These are phyloP conservation scores for Xanthorhoe spadicearia DNA, from an alignment of 2,888 invertebrate species.

Conservation along the genomic window DNA sequence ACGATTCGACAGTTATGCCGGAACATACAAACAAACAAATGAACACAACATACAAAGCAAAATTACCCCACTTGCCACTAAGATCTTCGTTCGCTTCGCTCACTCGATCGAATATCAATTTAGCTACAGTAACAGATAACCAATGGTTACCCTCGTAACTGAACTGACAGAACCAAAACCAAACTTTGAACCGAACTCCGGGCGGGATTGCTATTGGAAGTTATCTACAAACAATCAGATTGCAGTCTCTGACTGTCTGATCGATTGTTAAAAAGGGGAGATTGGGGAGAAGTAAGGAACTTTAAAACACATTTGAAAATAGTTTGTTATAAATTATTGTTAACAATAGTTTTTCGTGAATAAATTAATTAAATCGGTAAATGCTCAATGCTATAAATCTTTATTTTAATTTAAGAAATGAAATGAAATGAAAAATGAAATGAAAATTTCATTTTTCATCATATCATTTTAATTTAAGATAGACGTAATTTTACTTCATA, in stretches of 20 bases:
- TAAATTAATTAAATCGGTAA: too few species aligned
- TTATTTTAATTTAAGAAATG: too few species aligned
- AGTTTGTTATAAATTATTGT: not conserved
- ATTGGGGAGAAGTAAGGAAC: not conserved
- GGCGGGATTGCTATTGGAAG: slow-evolving; percentile 14
- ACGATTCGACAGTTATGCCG: too few species aligned
- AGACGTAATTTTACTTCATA: too few species aligned
- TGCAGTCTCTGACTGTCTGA: slow-evolving; percentile 22
- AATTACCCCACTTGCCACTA: too few species aligned
- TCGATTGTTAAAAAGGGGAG: slow-evolving; percentile 17
- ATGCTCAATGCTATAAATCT: too few species aligned
- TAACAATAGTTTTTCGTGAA: too few species aligned
- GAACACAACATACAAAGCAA: too few species aligned
- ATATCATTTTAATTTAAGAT: not conserved
- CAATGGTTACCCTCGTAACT: slow-evolving; percentile 4
- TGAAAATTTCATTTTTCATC: too few species aligned
- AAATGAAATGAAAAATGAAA: too few species aligned
- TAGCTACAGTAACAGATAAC: slow-evolving; percentile 2
- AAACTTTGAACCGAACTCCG: slow-evolving; percentile 20
- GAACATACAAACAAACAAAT: too few species aligned
- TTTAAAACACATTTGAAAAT: not conserved
- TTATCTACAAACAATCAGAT: slow-evolving; percentile 17
- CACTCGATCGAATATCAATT: not conserved
- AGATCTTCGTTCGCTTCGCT: too few species aligned
- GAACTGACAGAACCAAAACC: slow-evolving; percentile 20